Percentiles rank a stretch among this genome's conserved stretches.
phyloP scores from a whole-genome alignment of 2,888 invertebrate genomes.

The Amphipyra tragopoginis region DNA sequence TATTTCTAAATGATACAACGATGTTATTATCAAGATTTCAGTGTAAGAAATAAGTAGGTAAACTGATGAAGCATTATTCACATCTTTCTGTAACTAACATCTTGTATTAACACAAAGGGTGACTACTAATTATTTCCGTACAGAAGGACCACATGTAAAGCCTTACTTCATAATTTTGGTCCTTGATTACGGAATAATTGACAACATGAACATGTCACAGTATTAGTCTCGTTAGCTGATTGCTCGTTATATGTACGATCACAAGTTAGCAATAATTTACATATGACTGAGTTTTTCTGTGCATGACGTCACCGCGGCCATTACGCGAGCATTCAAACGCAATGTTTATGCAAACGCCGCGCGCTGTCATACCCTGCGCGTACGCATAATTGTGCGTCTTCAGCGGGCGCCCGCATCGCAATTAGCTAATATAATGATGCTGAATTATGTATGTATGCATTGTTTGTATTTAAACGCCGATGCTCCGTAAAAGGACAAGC shows the following conservation, averaged over 20 bases:
- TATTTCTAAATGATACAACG: no score
- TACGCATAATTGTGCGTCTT: conserved; percentile 36
- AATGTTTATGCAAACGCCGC: conserved; percentile 54
- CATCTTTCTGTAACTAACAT: no score
- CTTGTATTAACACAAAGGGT: no score
- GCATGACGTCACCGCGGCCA: conserved; percentile 37
- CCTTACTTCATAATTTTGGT: no score
- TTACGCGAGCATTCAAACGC: conserved; percentile 48
- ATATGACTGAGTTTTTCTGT: conserved; percentile 38
- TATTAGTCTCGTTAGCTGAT: neutral
- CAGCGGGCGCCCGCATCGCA: conserved; percentile 37
- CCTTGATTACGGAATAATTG: no score
- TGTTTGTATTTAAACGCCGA: conserved; percentile 44
- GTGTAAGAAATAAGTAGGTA: no score
- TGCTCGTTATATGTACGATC: conserved; percentile 39
- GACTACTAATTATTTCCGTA: no score
- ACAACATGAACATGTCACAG: no score
- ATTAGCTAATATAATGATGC: conserved; percentile 42
- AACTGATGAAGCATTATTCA: no score
- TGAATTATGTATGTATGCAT: conserved; percentile 39
- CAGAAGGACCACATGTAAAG: no score
- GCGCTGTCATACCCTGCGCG: conserved; percentile 31
- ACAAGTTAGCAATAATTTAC: conserved; percentile 37
- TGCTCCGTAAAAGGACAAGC: conserved; percentile 9
- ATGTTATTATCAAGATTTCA: no score